Evolutionary conservation across 2,888 invertebrate genomes (phyloP), one percentile per base, ranked within the genome.

Genomic region (Acholoe squamosa): DNA sequence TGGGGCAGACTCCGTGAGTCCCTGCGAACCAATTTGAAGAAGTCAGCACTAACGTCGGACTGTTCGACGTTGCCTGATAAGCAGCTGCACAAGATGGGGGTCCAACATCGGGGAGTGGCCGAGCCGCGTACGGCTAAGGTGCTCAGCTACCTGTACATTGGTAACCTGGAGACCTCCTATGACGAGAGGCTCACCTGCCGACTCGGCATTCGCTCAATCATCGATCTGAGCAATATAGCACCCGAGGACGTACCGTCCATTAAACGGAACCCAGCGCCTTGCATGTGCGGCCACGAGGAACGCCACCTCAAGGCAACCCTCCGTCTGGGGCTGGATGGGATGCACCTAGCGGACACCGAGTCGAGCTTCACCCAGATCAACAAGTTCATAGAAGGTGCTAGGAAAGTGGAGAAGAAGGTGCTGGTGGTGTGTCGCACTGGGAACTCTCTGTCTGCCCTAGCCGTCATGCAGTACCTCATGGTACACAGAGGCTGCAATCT

Each of bases 321-420:
- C 14, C 94, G 93, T 91, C 97, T 97, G 96, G 92, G 97, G 96
- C 97, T 97, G 96, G 94, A 97, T 96, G 95, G 96, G 95, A 92
- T 97, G 96, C 94, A 97, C 95, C 91, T 96, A 92, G 92, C 95
- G 92, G 94, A 95, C 93, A 92, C 94, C 91, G 92, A 94, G 91
- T 92, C 94, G 76, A 94, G 95, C 93, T 94, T 94, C 92, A 90
- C 92, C 54, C 93, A 95, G 89, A 94, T 95, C 3, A 95, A 95
- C 91, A 93, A 93, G 67, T 95, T 95, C 89, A 94, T 95, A 84
- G 94, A 94, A 91, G 94, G 94, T 22, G 94, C 94, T 0, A 91
- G 94, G n/a, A 92, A 92, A 22, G 93, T 93, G 33, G 93, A 93
- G 0, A 93, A 94, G 90, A 93, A 93, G 43, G 94, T 94, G 10